These are phyloP conservation scores for Elymnias hypermnestra DNA, from an alignment of 1,140 invertebrate genomes.

Conservation along the genomic window DNA sequence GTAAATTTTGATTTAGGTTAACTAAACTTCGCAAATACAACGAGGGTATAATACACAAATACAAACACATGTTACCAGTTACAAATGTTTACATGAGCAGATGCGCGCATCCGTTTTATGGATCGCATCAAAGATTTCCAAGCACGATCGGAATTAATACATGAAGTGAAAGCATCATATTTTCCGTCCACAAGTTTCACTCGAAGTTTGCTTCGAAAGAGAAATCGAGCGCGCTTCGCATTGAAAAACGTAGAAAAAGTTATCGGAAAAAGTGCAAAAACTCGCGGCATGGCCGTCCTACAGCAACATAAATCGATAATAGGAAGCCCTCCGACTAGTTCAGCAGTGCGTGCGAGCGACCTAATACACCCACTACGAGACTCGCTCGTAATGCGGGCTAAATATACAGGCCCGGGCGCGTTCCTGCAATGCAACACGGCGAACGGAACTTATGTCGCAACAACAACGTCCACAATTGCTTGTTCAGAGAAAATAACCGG, in stretches of 20 bases:
- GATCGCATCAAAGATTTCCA: slow-evolving; percentile 14
- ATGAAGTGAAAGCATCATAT: slow-evolving; percentile 53
- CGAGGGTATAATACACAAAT: slow-evolving; percentile 1
- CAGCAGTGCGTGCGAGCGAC: slow-evolving; percentile 73
- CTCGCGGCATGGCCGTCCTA: slow-evolving; percentile 42
- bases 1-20: not conserved
- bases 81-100: slow-evolving; percentile 13
- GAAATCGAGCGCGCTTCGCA: slow-evolving; percentile 39
- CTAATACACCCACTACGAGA: slow-evolving; percentile 66
- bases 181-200: slow-evolving; percentile 55
- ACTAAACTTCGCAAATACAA: not conserved
- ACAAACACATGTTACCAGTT: slow-evolving; percentile 4
- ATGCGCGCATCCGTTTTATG: slow-evolving; percentile 7
- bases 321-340: slow-evolving; percentile 73
- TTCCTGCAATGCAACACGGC: slow-evolving; percentile 34
- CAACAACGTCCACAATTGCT: slow-evolving; percentile 61
- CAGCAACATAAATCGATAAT: slow-evolving; percentile 71
- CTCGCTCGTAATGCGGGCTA: slow-evolving; percentile 68
- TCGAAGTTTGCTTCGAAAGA: slow-evolving; percentile 49
- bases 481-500: slow-evolving; percentile 60
- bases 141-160: slow-evolving; percentile 38
- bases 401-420: slow-evolving; percentile 60
- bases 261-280: slow-evolving; percentile 45
- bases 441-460: slow-evolving; percentile 57
- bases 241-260: slow-evolving; percentile 49